Percentiles rank a stretch among this genome's conserved stretches.
Conservation (phyloP, 2,888 invertebrate genomes). For the Agonopterix heracliana region DNA sequence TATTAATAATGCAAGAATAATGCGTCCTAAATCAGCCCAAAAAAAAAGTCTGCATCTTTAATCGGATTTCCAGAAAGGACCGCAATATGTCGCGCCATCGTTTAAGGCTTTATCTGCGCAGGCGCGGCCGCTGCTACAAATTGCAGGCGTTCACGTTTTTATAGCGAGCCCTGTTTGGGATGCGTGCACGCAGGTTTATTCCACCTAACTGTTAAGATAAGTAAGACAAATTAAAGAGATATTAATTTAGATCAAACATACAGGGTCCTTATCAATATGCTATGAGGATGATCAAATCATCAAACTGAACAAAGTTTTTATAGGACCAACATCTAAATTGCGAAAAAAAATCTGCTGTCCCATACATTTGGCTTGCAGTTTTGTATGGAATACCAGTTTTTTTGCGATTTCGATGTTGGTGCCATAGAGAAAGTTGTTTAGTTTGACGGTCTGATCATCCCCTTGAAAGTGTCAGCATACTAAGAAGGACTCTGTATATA, state of each 20-base stretch:
- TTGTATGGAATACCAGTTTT: too few relatives aligned
- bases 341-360: too few relatives aligned
- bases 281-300: too few relatives aligned
- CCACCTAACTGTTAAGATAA: background rate
- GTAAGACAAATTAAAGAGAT: background rate
- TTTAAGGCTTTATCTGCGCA: constrained; percentile 30
- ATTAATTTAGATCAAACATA: background rate
- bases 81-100: constrained; percentile 25
- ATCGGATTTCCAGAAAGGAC: constrained; percentile 28
- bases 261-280: too few relatives aligned
- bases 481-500: too few relatives aligned
- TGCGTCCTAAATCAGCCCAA: background rate
- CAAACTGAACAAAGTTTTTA: too few relatives aligned
- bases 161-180: constrained; percentile 20
- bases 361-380: too few relatives aligned
- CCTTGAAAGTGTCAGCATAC: too few relatives aligned
- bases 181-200: background rate
- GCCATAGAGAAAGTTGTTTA: too few relatives aligned
- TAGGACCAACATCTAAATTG: too few relatives aligned
- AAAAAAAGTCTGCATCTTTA: constrained; percentile 25
- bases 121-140: constrained; percentile 22
- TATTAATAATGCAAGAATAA: background rate
- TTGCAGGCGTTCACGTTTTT: constrained; percentile 23
- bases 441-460: too few relatives aligned
- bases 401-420: too few relatives aligned